Base-by-base conservation (phyloP, 2,888 invertebrate genomes). In the Doris montereyensis region DNA sequence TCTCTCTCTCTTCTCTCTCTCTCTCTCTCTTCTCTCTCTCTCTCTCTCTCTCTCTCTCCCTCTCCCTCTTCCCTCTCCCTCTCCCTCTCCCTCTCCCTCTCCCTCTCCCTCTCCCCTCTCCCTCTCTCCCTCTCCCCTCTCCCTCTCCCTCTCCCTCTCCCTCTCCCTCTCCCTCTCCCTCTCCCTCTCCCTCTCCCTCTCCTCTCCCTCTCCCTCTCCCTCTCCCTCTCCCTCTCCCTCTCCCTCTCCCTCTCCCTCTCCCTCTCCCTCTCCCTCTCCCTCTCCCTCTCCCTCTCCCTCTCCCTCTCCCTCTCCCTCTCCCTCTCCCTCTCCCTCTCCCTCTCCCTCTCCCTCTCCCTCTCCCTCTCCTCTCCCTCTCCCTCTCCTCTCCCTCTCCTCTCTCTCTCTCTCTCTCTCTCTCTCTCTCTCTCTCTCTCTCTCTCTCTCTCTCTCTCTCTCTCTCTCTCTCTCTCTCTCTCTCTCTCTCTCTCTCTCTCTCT, bases 391-490 rank as follows among this genome's bases (percentile, higher is more conserved):
- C 21, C 62, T 62, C 62, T 62, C 21, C n/a, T 13, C 62, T n/a
- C 24, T 62, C n/a, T 62, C 62, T 21, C 62, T n/a, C 5, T 21
- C 62, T 13, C 24, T 21, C 62, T 62, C 62, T 62, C 62, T 62
- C 24, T 21, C 62, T 21, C 62, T 62, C 62, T 21, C 62, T 21
- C 62, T 62, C 13, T 62, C 62, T 21, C 62, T 21, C 62, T n/a
- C 62, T n/a, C 13, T 21, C n/a, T n/a, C 62, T 62, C 62, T 62
- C 62, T 62, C 62, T 62, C 62, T 62, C 62, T 62, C 62, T 62
- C 62, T 62, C 62, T 62, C 62, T 62, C 62, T 62, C 62, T 62
- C 62, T 62, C 62, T 62, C 62, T 62, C 62, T 62, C 24, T n/a
- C 62, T 62, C 62, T 62, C 62, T 62, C 62, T 62, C 21, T n/a